Base-by-base conservation (phyloP, 2,797 vertebrate genomes). In the Acanthurus leucopareius region DNA sequence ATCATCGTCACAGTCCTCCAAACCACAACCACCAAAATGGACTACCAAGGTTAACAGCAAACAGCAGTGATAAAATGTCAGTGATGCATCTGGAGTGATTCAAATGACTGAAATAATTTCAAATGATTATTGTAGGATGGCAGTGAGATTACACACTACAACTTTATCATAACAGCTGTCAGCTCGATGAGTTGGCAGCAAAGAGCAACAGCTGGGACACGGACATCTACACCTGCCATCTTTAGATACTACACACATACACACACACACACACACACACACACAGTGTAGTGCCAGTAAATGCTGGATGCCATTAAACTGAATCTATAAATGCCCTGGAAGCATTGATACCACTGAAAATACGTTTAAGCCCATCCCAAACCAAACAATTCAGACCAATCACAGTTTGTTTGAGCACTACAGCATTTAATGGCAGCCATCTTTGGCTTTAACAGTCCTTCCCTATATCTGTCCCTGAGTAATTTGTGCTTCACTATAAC, bases 191-290 rank as follows among this genome's bases (percentile, higher is more conserved):
- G 10, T 84, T 93, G 90, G 88, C 91, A 90, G 83, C 75, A 79
- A 81, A 85, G 59, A 60, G 81, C 76, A 90, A 86, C 90, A 93
- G 91, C 91, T 92, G 92, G 87, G 86, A 82, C 65, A 60, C 66
- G 67, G 82, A 79, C 66, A 62, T 75, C 60, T 75, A 75, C 86
- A 91, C 86, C 89, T 92, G 85, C 75, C 73, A 82, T 62, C 65
- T 22, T 38, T 35, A 13, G 49, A 73, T 32, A 58, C 44, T 47
- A 80, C 61, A 47, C 52, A 59, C 57, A 35, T 7, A 75, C 57
- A 44, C 56, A 48, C 57, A 82, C 70, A 71, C 67, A 77, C 82
- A 53, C 54, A 82, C 59, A 49, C 53, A 82, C 59, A 54, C 53
- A 59, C 57, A 69, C 57, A 22, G 47, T 53, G 56, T 70, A 71